Evolutionary conservation across 2,113 vertebrate genomes (phyloP), one percentile per base, ranked within the genome.

Genomic region (Thinocorus orbignyianus): DNA sequence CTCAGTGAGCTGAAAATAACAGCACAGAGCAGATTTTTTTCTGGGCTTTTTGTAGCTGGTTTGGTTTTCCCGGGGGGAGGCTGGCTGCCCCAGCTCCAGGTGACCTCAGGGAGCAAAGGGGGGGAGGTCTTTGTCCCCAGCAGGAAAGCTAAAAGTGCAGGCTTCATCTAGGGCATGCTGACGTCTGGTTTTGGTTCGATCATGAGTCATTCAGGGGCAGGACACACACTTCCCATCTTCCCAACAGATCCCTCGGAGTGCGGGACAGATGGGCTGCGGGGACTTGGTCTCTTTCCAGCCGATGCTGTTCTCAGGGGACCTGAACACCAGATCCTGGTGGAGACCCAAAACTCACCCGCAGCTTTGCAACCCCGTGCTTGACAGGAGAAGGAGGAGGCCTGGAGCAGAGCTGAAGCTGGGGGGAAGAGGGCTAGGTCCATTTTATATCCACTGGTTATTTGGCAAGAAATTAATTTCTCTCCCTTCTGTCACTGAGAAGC

Each of bases 181-280:
- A 2, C 11, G 49, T 23, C 9, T n/a, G 55, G 30, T 9, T 33
- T 44, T n/a, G 61, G 65, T 35, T 1, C 20, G 52, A 7, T 13
- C 17, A 8, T 2, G 61, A 25, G 64, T 35, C 12, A 2, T 6
- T 20, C 42, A 9, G 31, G 46, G 33, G 6, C 80, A 24, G 52
- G 22, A n/a, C 30, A 2, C 1, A 15, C 17, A 5, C 15, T 17
- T n/a, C 46, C 82, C 57, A 24, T 11, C 35, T 6, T n/a, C 37
- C 42, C 62, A 46, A 11, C 8, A 18, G 33, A 28, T 3, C 15
- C 37, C 49, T 1, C 5, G 10, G 37, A 23, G 52, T n/a, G 7
- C 13, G 3, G 78, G 5, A 6, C 7, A 3, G 52, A 10, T 7
- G 35, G 30, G 33, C 41, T 25, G 4, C 0, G 0, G 18, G 14